These are phyloP conservation scores for Pseudoips prasinana DNA, from an alignment of 2,888 invertebrate genomes.

Conservation along the genomic window DNA sequence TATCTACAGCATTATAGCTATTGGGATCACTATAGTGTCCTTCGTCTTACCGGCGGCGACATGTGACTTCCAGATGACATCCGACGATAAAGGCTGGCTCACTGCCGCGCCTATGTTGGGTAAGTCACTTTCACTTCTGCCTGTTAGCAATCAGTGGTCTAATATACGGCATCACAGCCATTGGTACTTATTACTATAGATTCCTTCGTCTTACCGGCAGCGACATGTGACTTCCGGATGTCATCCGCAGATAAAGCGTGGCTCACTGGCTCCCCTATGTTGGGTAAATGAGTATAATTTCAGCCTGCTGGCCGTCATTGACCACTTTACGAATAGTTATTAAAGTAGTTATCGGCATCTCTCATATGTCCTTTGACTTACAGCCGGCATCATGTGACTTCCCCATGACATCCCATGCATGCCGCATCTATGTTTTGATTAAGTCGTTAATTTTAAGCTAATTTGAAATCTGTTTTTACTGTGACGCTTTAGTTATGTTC, in stretches of 20 bases:
- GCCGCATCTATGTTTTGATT: slow-evolving; percentile 91
- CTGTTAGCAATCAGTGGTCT: slow-evolving; percentile 89
- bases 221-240: slow-evolving; percentile 91
- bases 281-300: slow-evolving; percentile 75
- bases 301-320: slow-evolving; percentile 85
- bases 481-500: too few relatives aligned
- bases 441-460: too few relatives aligned
- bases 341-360: slow-evolving; percentile 91
- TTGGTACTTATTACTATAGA: slow-evolving; percentile 90
- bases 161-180: slow-evolving; percentile 91
- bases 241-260: slow-evolving; percentile 89
- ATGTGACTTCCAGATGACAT: slow-evolving; percentile 91
- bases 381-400: slow-evolving; percentile 93
- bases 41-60: slow-evolving; percentile 92
- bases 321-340: slow-evolving; percentile 91
- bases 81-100: slow-evolving; percentile 89
- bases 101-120: slow-evolving; percentile 90
- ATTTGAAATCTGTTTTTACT: too few relatives aligned
- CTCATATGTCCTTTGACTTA: slow-evolving; percentile 90
- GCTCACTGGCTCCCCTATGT: slow-evolving; percentile 89
- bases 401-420: slow-evolving; percentile 88
- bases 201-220: slow-evolving; percentile 91
- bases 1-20: slow-evolving; percentile 91
- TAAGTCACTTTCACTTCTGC: slow-evolving; percentile 47
- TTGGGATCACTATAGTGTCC: slow-evolving; percentile 90